phyloP scores from a whole-genome alignment of 2,797 vertebrate species.

The Hemitrygon akajei region DNA sequence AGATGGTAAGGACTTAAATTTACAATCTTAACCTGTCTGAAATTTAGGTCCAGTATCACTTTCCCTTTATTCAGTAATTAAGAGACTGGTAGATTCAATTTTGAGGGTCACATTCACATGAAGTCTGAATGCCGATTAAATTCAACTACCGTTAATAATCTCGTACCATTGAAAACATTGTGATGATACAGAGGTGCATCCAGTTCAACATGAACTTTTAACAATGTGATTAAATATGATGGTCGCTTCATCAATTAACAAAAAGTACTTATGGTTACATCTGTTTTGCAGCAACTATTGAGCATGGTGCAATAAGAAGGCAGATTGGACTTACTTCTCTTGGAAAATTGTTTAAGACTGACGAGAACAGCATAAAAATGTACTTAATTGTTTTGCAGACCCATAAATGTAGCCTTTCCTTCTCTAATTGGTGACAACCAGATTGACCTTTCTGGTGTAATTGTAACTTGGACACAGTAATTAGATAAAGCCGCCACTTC shows the following conservation, averaged over 20 bases:
- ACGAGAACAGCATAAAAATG: conserved; percentile 52
- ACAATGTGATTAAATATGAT: conserved; percentile 46
- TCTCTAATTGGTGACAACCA: conserved; percentile 63
- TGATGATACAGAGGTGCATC: conserved; percentile 36
- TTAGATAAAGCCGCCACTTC: conserved; percentile 53
- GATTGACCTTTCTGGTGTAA: conserved; percentile 71
- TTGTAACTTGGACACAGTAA: conserved; percentile 60
- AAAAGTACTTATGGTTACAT: conserved; percentile 53
- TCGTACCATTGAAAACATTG: not conserved
- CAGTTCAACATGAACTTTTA: conserved; percentile 45
- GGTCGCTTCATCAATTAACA: conserved; percentile 55
- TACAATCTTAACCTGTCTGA: not conserved
- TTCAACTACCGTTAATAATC: not conserved
- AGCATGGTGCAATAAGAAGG: conserved; percentile 46
- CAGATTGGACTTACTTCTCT: conserved; percentile 54
- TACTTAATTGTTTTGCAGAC: conserved; percentile 52
- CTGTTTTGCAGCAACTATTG: conserved; percentile 49
- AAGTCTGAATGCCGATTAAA: not conserved
- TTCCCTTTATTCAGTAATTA: not conserved
- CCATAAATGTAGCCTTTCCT: conserved; percentile 52
- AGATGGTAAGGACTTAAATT: not conserved
- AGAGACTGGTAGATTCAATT: not conserved
- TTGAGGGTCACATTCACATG: not conserved
- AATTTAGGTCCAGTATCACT: not conserved
- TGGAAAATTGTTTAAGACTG: conserved; percentile 47